These are phyloP conservation scores for Tenebrosternarchus preto DNA, from an alignment of 2,113 vertebrate genomes.

Conservation along the genomic window DNA sequence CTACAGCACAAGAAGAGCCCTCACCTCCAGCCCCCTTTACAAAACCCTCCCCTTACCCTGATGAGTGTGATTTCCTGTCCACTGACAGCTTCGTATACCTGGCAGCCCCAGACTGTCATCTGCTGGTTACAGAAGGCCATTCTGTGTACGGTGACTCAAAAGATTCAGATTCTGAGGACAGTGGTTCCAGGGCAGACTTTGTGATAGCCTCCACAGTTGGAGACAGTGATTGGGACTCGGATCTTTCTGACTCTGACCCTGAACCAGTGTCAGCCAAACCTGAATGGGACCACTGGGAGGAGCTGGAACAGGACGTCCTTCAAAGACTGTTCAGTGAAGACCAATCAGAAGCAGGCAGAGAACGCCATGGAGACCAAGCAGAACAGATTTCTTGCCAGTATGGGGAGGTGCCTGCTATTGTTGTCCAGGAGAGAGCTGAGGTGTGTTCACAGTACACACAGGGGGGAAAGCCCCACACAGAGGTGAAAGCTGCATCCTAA, in stretches of 20 bases:
- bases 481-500: conserved; percentile 52
- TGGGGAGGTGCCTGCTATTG: conserved; percentile 45
- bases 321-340: conserved; percentile 55
- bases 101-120: conserved; percentile 75
- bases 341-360: conserved; percentile 30
- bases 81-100: conserved; percentile 81
- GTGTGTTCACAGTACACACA: conserved; percentile 33
- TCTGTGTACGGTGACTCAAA: conserved; percentile 66
- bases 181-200: conserved; percentile 73
- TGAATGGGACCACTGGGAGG: conserved; percentile 70
- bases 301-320: conserved; percentile 60
- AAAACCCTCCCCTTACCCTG: conserved; percentile 60
- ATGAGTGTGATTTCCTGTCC: conserved; percentile 77
- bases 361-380: conserved; percentile 48
- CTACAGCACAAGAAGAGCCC: conserved; percentile 22
- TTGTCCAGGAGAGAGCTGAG: conserved; percentile 30
- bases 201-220: conserved; percentile 68
- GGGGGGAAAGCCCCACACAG: conserved; percentile 40
- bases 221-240: conserved; percentile 80
- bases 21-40: conserved; percentile 38
- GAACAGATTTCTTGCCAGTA: conserved; percentile 44
- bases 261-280: conserved; percentile 57
- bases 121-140: conserved; percentile 68
- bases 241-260: conserved; percentile 70
- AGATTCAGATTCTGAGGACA: conserved; percentile 75